Evolutionary conservation across 2,888 invertebrate species (phyloP), one percentile per base, ranked within the genome.

Genomic region (Morinoia aosen): DNA sequence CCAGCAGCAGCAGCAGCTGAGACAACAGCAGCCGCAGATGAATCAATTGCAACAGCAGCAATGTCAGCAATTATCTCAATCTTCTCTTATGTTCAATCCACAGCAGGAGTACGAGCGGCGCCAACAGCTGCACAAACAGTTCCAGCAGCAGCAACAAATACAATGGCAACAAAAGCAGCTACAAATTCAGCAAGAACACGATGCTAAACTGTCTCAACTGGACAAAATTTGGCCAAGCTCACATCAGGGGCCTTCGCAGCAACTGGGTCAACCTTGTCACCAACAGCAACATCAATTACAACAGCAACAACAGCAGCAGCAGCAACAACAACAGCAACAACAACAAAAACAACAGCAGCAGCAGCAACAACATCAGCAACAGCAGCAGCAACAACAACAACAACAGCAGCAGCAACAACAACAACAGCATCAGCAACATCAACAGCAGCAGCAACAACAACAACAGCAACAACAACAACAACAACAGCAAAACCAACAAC

Each of bases 131-230:
- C 95, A 95, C 39, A 95, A 95, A 90, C 96, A 94, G 33, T 48
- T 95, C 40, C 57, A 95, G 56, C 90, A 95, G 48, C 95, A 95
- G 64, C 90, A 76, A 64, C 61, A 90, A 76, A 91, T 95, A 57
- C 95, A 96, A 58, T 58, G 94, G 39, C 94, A 95, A 57, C 95
- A 95, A 40, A 95, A 93, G 95, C 95, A 96, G 48, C 95, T 88
- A 76, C 95, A 95, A 58, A 91, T 61, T 76, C 96, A 95, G 64
- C 94, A 95, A 61, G 61, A 95, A 58, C 58, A 95, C 40, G 61
- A 95, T 64, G 64, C 58, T 16, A 93, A 57, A n/a, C 11, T 57
- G 19, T 93, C 93, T 40, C 90, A 90, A 93, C 25, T 93, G 56
- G 93, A 93, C 56, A 93, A 57, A 39, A 12, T 93, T n/a, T 93